Base-by-base conservation (phyloP, 2,797 vertebrate genomes). In the Masticophis lateralis region DNA sequence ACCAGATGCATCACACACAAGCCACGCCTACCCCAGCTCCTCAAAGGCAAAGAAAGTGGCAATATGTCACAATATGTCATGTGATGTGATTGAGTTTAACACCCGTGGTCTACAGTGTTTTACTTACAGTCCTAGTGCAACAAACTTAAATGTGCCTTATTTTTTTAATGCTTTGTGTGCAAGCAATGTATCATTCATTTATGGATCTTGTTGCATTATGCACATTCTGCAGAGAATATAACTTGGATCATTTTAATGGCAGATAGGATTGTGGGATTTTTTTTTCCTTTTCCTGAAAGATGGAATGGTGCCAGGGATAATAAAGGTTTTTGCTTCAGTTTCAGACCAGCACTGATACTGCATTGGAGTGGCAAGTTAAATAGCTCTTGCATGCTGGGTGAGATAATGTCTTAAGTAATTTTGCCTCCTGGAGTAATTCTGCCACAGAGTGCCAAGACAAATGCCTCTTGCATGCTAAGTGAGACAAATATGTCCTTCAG, bases 101-200 rank as follows among this genome's bases (percentile, higher is more conserved):
- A 59, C 57, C 18, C 5, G 5, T 59, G 18, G 57, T 59, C 57
- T 20, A 96, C 27, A 10, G 13, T 90, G 43, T 69, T 66, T 93
- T 90, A 20, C 25, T n/a, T 9, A 20, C 63, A 92, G 89, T 92
- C 94, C 93, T 95, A 95, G 96, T 95, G 90, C 94, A 97, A 94
- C 92, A 95, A 92, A 89, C 95, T 94, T 93, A 87, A 94, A 94
- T 95, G 95, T 87, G 11, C 92, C 94, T 94, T 92, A 96, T 96
- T 96, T 92, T 96, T 92, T 88, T 93, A 96, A 95, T 94, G 74
- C 0, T 92, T 90, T 27, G 74, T 95, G 94, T 93, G 94, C 63
- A 86, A 96, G 95, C 95, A 92, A 10, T 86, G 92, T 93, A 94
- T 95, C 94, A 90, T 95, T 61, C 32, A 57, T 94, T 95, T 3